Evolutionary conservation across 2,888 invertebrate species (phyloP).

Genomic region (Drosophila imparisetae): DNA sequence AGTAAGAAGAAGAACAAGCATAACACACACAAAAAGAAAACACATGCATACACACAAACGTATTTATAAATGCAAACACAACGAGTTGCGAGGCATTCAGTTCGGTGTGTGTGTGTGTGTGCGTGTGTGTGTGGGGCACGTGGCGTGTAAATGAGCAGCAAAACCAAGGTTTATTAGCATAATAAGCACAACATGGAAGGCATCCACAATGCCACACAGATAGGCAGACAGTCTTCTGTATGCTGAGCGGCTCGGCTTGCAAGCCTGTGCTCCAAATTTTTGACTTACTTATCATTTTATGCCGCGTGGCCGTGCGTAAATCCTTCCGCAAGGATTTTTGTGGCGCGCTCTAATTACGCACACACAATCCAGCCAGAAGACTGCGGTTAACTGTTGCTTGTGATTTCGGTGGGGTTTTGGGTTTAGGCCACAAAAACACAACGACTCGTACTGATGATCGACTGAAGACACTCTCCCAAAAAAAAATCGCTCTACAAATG

Average conservation of each 20-base stretch:
- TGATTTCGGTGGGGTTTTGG: background rate
- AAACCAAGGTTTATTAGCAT: slow-evolving; percentile 61
- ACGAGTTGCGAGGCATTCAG: background rate
- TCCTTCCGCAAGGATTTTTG: slow-evolving; percentile 68
- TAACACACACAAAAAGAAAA: slow-evolving; percentile 3
- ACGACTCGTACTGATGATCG: slow-evolving; percentile 7
- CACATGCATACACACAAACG: slow-evolving; percentile 8
- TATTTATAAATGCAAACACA: slow-evolving; percentile 19
- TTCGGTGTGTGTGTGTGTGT: slow-evolving; percentile 27
- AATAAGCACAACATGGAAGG: slow-evolving; percentile 49
- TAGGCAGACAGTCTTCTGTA: background rate
- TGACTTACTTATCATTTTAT: slow-evolving; percentile 80
- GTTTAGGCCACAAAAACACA: background rate
- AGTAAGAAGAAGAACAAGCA: slow-evolving; percentile 1
- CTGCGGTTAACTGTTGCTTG: slow-evolving; percentile 40
- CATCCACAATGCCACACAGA: slow-evolving; percentile 23
- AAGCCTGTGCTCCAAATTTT: slow-evolving; percentile 14
- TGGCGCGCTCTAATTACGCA: slow-evolving; percentile 50
- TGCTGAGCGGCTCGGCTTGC: background rate
- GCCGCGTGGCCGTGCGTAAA: slow-evolving; percentile 72
- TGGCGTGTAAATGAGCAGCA: slow-evolving; percentile 56
- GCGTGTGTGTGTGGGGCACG: slow-evolving; percentile 32
- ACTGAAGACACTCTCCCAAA: background rate
- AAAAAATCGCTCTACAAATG: background rate
- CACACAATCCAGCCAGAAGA: slow-evolving; percentile 20